Conservation (phyloP, 2,888 invertebrate species). For the Copidosoma aretas region DNA sequence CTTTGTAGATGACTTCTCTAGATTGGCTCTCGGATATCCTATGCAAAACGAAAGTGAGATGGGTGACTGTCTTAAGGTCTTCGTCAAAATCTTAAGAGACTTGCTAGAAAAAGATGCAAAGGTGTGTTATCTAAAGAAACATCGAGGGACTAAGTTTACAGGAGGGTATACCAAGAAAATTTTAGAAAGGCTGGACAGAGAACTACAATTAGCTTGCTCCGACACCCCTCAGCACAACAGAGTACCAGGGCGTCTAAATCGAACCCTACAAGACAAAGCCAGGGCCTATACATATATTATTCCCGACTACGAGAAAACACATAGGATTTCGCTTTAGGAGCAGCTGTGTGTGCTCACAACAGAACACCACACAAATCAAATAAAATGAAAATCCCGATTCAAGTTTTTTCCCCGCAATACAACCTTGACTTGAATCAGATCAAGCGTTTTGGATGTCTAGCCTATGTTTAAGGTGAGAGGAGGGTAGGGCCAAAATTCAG, state of each 20-base stretch:
- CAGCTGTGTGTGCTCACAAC: no score
- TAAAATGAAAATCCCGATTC: no score
- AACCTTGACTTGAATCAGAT: no score
- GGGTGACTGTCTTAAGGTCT: constrained; percentile 10
- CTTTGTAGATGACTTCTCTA: constrained; percentile 42
- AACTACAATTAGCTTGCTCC: constrained; percentile 3
- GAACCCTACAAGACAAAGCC: not conserved
- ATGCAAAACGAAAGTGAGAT: constrained; percentile 34
- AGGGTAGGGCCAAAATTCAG: no score
- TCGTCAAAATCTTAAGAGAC: constrained; percentile 14
- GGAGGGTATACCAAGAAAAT: constrained; percentile 11
- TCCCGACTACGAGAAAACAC: no score
- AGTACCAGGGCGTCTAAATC: not conserved
- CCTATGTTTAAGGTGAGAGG: no score
- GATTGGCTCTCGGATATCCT: constrained; percentile 38
- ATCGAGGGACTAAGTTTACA: constrained; percentile 26
- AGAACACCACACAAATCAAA: no score
- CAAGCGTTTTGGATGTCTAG: no score
- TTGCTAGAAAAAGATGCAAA: constrained; percentile 15
- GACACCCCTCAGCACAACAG: constrained; percentile 8
- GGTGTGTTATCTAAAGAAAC: constrained; percentile 16
- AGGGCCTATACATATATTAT: not conserved
- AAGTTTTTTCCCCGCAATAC: no score
- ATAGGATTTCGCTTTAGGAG: no score
- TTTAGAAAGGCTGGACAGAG: not conserved